These are phyloP conservation scores for Tiphia femorata DNA, from an alignment of 2,888 invertebrate species.

Conservation along the genomic window DNA sequence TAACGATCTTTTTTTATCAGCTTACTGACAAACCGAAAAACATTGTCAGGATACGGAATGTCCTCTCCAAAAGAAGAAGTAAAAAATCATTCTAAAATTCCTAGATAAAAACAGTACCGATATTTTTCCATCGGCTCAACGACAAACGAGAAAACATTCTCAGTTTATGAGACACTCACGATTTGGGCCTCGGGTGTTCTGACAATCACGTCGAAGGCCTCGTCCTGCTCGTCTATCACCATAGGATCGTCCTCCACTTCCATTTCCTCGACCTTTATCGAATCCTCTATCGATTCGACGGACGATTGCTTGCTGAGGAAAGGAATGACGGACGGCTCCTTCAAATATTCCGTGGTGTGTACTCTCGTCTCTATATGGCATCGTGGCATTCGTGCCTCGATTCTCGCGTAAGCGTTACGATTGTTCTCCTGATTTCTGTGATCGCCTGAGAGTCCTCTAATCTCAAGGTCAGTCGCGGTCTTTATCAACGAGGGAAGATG, in stretches of 20 bases:
- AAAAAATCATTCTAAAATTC: not conserved
- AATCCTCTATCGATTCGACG: conserved; percentile 47
- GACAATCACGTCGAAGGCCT: conserved; percentile 50
- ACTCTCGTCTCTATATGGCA: conserved; percentile 55
- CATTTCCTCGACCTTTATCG: conserved; percentile 61
- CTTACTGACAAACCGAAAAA: no score
- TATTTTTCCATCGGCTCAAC: not conserved
- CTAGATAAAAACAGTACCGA: no score
- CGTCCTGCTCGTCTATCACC: conserved; percentile 61
- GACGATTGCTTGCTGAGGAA: conserved; percentile 51
- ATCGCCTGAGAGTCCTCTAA: conserved; percentile 76
- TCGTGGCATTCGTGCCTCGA: conserved; percentile 52
- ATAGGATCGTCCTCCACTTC: conserved; percentile 65
- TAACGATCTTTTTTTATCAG: no score
- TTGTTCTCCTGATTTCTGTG: conserved; percentile 73
- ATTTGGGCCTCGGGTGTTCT: conserved; percentile 38
- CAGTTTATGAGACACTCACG: conserved; percentile 24
- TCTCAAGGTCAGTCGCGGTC: conserved; percentile 78
- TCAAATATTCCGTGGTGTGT: conserved; percentile 45
- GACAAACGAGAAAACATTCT: not conserved
- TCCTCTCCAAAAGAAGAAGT: no score
- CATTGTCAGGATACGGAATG: no score
- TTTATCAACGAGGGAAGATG: conserved; percentile 76
- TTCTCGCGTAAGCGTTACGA: conserved; percentile 71
- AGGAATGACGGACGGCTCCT: conserved; percentile 42